Evolutionary conservation across 2,888 invertebrate genomes (phyloP), one percentile per base, ranked within the genome.

Genomic region (Sycophila texana): DNA sequence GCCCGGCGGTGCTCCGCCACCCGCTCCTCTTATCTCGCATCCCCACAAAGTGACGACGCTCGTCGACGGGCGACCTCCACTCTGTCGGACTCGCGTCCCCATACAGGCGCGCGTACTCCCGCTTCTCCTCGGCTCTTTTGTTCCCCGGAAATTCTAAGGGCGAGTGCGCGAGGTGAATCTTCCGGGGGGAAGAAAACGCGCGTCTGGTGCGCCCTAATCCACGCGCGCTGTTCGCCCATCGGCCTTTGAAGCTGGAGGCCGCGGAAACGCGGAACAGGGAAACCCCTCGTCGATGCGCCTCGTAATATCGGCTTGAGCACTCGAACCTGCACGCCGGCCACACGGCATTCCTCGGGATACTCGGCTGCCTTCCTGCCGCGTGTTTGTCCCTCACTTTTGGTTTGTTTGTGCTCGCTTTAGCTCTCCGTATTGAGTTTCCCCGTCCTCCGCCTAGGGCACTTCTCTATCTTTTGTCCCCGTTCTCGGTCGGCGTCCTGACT

Each of bases 131-230:
- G 26, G 26, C 39, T 7, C 39, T 39, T 39, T 39, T 39, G 39
- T 39, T 7, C 26, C 4, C 39, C 39, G 39, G 7, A 39, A 7
- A 7, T 2, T 81, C 81, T 83, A 79, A 81, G 73, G 78, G 75
- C 68, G 74, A 81, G 61, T 18, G 51, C 49, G 51, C 26, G 49
- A 12, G n/a, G 72, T 4, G 58, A 71, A 12, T 60, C 61, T 53
- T n/a, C 18, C 12, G 4, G 14, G 0, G 16, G 12, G 22, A 22
- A n/a, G 7, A 14, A 4, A 14, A 1, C 65, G 47, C 65, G 78
- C 83, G 83, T 85, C 85, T 84, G 83, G 84, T 83, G 85, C 83
- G 79, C 84, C 80, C 84, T 85, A 86, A 86, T 85, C 84, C 83
- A 79, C 71, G 82, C 30, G 61, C 49, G 84, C 86, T 84, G 85